A percentile compares a stretch with the other conserved stretches of the same genome.
phyloP scores from a whole-genome alignment of 2,797 vertebrate genomes.

The Oreochromis grahami region DNA sequence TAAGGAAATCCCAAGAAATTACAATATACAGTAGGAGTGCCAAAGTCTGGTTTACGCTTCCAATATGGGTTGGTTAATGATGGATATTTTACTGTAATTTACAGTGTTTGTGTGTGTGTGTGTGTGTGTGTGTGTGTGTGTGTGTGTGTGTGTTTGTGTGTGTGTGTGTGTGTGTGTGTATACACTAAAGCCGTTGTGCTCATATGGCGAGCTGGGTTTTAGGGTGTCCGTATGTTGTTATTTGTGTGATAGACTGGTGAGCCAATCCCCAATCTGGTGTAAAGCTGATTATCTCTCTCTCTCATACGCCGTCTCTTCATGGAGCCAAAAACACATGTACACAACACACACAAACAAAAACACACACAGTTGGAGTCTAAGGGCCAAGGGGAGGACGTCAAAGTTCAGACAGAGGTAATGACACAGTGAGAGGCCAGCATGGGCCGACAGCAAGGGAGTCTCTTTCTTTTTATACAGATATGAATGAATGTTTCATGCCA shows the following conservation, averaged over 20 bases:
- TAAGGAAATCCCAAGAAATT: background rate
- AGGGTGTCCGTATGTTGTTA: conserved; percentile 28
- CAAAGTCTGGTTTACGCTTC: background rate
- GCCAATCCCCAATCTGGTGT: conserved; percentile 44
- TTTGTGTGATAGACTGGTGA: conserved; percentile 23
- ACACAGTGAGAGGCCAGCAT: background rate
- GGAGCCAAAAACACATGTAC: conserved; percentile 14
- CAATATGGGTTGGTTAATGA: background rate
- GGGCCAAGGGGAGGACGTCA: conserved; percentile 36
- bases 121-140: too few relatives aligned
- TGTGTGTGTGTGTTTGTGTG: too few relatives aligned
- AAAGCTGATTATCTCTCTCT: conserved; percentile 59
- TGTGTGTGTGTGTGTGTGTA: background rate
- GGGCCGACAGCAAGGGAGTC: background rate
- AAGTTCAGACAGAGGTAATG: conserved; percentile 43
- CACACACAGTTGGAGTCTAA: background rate
- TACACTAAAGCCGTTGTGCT: background rate
- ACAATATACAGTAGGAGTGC: background rate
- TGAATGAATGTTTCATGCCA: background rate
- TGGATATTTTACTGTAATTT: background rate
- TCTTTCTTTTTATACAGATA: background rate
- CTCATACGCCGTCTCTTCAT: conserved; percentile 11
- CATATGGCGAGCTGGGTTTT: conserved; percentile 7
- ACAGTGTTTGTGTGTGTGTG: too few relatives aligned
- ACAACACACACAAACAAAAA: conserved; percentile 18